Evolutionary conservation across 2,888 invertebrate genomes (phyloP).

Genomic region (Dysmachus trigonus): DNA sequence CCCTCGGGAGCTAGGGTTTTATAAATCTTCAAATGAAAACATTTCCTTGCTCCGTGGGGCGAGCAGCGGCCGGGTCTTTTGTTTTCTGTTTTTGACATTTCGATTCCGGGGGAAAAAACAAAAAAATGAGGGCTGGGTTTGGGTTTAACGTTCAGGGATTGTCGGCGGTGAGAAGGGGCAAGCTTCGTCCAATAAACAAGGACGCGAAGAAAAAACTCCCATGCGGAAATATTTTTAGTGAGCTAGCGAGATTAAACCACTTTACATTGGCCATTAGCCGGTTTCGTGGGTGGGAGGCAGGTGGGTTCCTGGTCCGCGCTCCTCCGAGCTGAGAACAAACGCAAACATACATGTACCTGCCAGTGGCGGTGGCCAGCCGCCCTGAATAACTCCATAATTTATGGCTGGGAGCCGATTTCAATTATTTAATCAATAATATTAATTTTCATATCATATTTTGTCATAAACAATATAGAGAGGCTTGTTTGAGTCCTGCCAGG

Average conservation of each 20-base stretch:
- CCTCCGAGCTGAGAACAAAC: constrained; percentile 8
- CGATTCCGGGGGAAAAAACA: constrained; percentile 41
- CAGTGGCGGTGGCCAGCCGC: neutral
- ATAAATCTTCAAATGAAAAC: constrained; percentile 45
- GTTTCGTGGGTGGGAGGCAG: neutral
- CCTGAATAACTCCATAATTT: constrained; percentile 45
- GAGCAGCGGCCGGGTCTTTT: constrained; percentile 16
- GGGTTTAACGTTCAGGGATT: neutral
- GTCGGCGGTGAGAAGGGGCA: neutral
- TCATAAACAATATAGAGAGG: constrained; percentile 60
- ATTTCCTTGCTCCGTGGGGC: constrained; percentile 36
- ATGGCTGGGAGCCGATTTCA: constrained; percentile 58
- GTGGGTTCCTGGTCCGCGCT: neutral
- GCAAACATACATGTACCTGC: constrained; percentile 27
- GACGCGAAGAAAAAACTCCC: constrained; percentile 11
- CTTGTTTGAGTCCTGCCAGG: neutral
- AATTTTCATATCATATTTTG: constrained; percentile 65
- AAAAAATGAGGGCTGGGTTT: constrained; percentile 11
- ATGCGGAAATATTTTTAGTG: constrained; percentile 14
- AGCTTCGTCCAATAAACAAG: neutral
- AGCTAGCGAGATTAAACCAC: constrained; percentile 11
- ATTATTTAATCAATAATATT: constrained; percentile 66
- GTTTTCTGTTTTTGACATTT: constrained; percentile 47
- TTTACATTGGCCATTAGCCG: constrained; percentile 17
- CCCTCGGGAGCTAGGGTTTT: constrained; percentile 41